Base-by-base conservation (phyloP, 30 jellyfish, hydroid and myxozoan species). In the Aurelia aurita region DNA sequence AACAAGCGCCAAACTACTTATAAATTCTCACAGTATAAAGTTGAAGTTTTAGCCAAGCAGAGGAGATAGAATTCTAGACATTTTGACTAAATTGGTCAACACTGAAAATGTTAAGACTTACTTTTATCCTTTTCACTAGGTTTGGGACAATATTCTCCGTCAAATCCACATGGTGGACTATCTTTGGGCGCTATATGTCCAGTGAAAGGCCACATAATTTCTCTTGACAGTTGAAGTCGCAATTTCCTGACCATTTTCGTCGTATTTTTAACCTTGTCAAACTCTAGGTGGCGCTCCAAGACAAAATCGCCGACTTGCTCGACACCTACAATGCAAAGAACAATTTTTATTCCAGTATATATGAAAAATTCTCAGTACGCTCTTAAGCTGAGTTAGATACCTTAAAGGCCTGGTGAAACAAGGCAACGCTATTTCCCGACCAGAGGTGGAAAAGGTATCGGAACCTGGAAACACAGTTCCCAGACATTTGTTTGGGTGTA, bases 161-260 rank as follows among this genome's bases (percentile, higher is more conserved):
- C 89, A 69, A 90, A 90, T 14, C 97, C 97, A 69, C 97, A 90
- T 32, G 2, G 13, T 35, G 97, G 97, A 32, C 87, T 90, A 59
- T 90, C 97, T 18, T 69, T 62, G 44, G 92, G 92, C 21, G 82
- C 79, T 5, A 35, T 49, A 10, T 31, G 2, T 39, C 80, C 74
- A 21, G 32, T 27, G 15, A 80, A 79, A 43, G 86, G 92, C 92
- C 92, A 82, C 9, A 45, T 46, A 5, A 82, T 82, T 20, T 55
- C 26, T 34, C 58, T 19, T 31, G 53, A 23, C 20, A 60, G 31
- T 35, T 54, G 80, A 69, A 82, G 54, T 31, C 59, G 35, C 28
- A 82, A 65, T 64, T 65, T 80, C 20, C 75, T 0, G 27, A 68
- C 58, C 0, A 15, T 77, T 29, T 69, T 68, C 15, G 85, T 53